Evolutionary conservation across 2,797 vertebrate genomes (phyloP), one percentile per base, ranked within the genome.

Genomic region (Phataginus tricuspis): DNA sequence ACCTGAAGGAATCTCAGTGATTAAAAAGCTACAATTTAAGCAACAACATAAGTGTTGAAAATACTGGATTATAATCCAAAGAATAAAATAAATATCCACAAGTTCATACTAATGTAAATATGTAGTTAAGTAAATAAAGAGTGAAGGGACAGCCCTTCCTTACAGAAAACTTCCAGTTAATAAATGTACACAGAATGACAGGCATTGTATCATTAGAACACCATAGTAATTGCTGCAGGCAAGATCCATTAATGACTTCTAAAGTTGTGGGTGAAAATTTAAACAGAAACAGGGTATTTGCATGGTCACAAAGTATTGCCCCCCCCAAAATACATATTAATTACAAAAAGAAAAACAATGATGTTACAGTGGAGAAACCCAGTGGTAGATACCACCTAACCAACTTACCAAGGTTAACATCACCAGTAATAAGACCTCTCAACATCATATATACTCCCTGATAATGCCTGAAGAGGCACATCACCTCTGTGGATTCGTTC

Each of bases 221-320:
- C 57, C 39, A 57, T 2, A 53, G 31, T 78, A 64, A 82, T 57
- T 82, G 61, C 57, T 49, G 13, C 14, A 72, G 68, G 25, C 45
- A 88, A 9, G 42, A 64, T 39, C 42, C 27, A 74, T 25, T 72
- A 64, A 84, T 64, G 42, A 63, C 68, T 51, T 75, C 82, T 83
- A 90, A 92, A 90, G 69, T 69, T 23, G 13, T 21, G 10, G 61
- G 19, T 82, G 19, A 69, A 86, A 83, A 72, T 86, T 68, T 84
- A 90, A 92, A 59, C 61, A 84, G 68, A 96, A 91, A 34, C 18
- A 55, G 74, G 51, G n/a, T 94, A 39, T 77, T 59, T 90, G 45
- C 34, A 8, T 64, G 42, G 23, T 49, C 69, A 61, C 64, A 59
- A 75, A 86, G 15, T 74, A 59, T 49, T 88, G 29, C 27, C 37